These are phyloP conservation scores for Pomacea canaliculata DNA, from an alignment of 2,888 invertebrate genomes.

Conservation along the genomic window DNA sequence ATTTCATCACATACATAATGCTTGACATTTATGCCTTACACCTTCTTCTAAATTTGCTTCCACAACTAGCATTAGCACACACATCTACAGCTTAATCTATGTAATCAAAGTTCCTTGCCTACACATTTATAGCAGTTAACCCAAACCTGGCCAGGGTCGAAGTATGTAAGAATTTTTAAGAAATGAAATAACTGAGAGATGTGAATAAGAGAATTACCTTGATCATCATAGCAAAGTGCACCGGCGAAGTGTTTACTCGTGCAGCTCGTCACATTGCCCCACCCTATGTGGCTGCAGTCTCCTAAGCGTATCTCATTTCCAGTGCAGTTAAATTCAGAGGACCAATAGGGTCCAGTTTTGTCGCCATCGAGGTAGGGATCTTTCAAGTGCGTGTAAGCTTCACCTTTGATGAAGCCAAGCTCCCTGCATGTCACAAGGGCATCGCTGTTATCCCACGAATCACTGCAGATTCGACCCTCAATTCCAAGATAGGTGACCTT, in stretches of 20 bases:
- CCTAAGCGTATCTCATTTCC: conserved; percentile 46
- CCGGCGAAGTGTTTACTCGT: conserved; percentile 48
- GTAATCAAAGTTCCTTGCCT: too few relatives aligned
- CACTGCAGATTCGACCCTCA: conserved; percentile 51
- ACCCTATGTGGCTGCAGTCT: conserved; percentile 46
- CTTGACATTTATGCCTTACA: too few relatives aligned
- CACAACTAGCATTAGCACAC: too few relatives aligned
- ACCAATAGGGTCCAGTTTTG: conserved; percentile 73
- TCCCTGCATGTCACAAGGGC: conserved; percentile 50
- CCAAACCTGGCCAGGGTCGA: too few relatives aligned
- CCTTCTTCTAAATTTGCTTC: too few relatives aligned
- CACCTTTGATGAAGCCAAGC: conserved; percentile 44
- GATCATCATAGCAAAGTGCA: conserved; percentile 50
- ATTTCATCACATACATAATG: too few relatives aligned
- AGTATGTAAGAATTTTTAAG: too few relatives aligned
- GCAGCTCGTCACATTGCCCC: conserved; percentile 51
- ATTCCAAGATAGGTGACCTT: conserved; percentile 44
- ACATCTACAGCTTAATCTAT: too few relatives aligned
- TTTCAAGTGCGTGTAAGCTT: conserved; percentile 48
- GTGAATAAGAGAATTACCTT: conserved; percentile 37
- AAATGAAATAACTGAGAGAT: too few relatives aligned
- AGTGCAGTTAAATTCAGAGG: conserved; percentile 66
- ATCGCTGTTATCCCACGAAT: conserved; percentile 52
- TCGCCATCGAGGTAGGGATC: conserved; percentile 41
- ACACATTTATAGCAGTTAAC: too few relatives aligned